A percentile compares a stretch with the other conserved stretches of the same genome.
Conservation (phyloP, 2,888 invertebrate species). For the Mycalesis mineus region DNA sequence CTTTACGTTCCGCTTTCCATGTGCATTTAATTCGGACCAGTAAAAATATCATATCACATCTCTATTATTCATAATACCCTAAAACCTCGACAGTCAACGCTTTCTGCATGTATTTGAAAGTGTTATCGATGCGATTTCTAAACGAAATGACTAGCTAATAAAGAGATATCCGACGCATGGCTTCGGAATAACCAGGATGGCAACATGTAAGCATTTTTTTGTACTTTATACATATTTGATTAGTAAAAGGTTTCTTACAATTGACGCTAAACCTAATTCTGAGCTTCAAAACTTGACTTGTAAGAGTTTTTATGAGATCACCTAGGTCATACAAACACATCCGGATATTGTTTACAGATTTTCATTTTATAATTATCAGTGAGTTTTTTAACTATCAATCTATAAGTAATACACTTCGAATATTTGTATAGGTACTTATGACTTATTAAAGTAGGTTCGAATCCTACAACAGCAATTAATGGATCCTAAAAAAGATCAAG, state of each 20-base stretch:
- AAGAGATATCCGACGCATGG: conserved; percentile 57
- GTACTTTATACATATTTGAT: conserved; percentile 24
- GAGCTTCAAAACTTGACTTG: conserved; percentile 59
- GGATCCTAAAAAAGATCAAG: too few species aligned
- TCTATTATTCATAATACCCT: conserved; percentile 24
- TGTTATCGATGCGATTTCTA: conserved; percentile 24
- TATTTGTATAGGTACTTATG: neutral
- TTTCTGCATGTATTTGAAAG: conserved; percentile 38
- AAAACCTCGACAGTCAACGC: conserved; percentile 18
- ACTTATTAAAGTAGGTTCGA: neutral
- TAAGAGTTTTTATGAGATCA: conserved; percentile 27
- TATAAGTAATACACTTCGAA: too few species aligned
- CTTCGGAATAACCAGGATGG: conserved; percentile 69
- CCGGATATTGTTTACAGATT: neutral
- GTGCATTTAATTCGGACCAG: conserved; percentile 55
- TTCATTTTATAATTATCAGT: too few species aligned
- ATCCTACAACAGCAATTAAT: too few species aligned
- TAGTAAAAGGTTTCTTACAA: conserved; percentile 27
- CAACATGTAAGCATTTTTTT: conserved; percentile 40
- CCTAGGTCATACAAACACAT: neutral
- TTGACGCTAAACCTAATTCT: conserved; percentile 44
- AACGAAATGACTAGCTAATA: conserved; percentile 10
- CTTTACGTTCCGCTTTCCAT: conserved; percentile 36
- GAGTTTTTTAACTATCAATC: too few species aligned
- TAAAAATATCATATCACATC: conserved; percentile 37